phyloP scores from a whole-genome alignment of 2,113 vertebrate genomes.

The Fulica atra region DNA sequence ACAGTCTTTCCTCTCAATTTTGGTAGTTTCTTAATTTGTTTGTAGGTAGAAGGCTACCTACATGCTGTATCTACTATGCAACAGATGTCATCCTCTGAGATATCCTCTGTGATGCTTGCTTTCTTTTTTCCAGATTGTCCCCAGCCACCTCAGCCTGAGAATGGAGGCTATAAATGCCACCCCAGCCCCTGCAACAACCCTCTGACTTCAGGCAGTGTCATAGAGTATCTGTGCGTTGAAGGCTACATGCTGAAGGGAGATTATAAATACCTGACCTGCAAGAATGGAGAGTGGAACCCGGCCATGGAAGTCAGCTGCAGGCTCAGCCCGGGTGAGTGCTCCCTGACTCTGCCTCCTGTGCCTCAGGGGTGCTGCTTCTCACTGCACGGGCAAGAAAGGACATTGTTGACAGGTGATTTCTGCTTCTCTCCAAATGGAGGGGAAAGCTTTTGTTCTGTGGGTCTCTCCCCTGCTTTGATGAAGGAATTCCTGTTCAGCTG shows the following conservation, averaged over 20 bases:
- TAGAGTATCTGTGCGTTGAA: conserved; percentile 95
- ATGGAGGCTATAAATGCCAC: conserved; percentile 95
- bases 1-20: neutral
- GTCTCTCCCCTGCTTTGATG: neutral
- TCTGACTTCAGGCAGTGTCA: conserved; percentile 89
- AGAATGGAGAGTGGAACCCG: conserved; percentile 93
- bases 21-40: neutral
- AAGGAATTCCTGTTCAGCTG: neutral
- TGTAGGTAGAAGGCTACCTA: neutral
- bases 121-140: conserved; percentile 82
- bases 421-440: neutral
- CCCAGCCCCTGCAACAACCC: conserved; percentile 88
- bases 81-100: neutral
- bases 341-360: neutral
- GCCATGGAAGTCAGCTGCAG: conserved; percentile 95
- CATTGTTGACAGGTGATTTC: neutral
- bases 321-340: conserved; percentile 86
- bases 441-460: conserved; percentile 26
- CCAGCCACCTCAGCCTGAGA: conserved; percentile 91
- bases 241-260: conserved; percentile 94
- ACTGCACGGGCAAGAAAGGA: neutral
- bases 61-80: neutral
- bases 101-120: neutral
- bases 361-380: neutral
- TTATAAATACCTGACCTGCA: conserved; percentile 96